Base-by-base conservation (phyloP, 2,888 invertebrate genomes). In the Aspidapion aeneum region DNA sequence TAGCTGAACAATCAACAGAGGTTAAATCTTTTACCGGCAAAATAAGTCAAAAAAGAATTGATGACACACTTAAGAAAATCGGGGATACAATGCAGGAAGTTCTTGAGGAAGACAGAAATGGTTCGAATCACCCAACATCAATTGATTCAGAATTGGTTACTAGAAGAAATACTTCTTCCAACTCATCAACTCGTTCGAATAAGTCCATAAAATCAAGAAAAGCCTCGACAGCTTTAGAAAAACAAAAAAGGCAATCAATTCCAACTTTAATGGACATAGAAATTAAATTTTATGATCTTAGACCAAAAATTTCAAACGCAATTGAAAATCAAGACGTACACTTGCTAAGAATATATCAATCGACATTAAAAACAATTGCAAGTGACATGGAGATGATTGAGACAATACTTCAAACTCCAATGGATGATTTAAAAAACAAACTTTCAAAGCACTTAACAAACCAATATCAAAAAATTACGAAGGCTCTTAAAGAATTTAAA, bases 381-480 rank as follows among this genome's bases (percentile, higher is more conserved):
- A 68, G 67, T 0, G 70, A 73, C 55, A 61, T 74, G 12, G 72
- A 73, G 57, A 65, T 72, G 68, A 67, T 74, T 16, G 56, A 65
- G 7, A 63, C 66, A 0, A 57, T 63, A 12, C 61, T 63, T 22
- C 63, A 66, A 5, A 68, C 70, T 0, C 67, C 70, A 2, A 50
- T 67, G 18, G 65, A 65, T 3, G 69, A 71, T 20, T 66, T 65
- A 7, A 72, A 73, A 61, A 59, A 63, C n/a, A 60, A 63, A 57
- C 35, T 72, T 5, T 65, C 67, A 17, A 64, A 66, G 19, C 66
- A 64, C 49, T 55, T 72, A n/a, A 58, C 63, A 1, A 9, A 50
- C 0, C 54, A 58, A 1, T 70, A 68, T 56, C 69, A 69, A 35
- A 67, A 71, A 65, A 68, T 71, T 17, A 62, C 56, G 16, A 70